These are phyloP conservation scores for Cossypha niveicapilla DNA, from an alignment of 2,797 vertebrate species.

Conservation along the genomic window DNA sequence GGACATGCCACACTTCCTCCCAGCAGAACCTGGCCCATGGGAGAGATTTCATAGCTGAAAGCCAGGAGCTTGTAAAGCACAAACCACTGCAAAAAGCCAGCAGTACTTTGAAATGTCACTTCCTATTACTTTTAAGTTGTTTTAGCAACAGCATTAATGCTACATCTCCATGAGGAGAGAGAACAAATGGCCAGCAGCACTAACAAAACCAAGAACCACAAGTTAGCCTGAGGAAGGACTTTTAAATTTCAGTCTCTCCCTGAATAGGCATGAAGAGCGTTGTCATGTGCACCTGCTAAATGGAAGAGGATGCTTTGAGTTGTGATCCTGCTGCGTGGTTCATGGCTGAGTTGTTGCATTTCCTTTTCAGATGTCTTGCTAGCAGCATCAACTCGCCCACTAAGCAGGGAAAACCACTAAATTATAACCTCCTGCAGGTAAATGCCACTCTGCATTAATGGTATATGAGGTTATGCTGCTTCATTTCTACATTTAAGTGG, in stretches of 20 bases:
- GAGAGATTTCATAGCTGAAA: not conserved
- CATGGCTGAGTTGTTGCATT: not conserved
- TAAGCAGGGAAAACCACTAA: not conserved
- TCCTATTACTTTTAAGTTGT: not conserved
- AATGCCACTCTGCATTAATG: not conserved
- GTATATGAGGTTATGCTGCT: not conserved
- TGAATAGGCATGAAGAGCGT: not conserved
- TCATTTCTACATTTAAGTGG: not conserved
- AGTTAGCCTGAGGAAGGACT: not conserved
- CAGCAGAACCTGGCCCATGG: not conserved
- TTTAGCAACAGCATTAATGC: not conserved
- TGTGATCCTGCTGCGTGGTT: not conserved
- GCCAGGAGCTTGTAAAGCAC: not conserved
- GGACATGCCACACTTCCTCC: not conserved
- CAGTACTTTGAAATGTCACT: not conserved
- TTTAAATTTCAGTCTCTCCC: not conserved
- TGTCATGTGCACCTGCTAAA: not conserved
- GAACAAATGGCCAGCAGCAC: not conserved
- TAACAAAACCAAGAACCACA: not conserved
- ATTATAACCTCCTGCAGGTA: not conserved
- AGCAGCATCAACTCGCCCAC: not conserved
- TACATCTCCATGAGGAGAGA: not conserved
- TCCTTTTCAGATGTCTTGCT: not conserved
- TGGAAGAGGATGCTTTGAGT: not conserved
- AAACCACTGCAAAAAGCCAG: not conserved